Conservation (phyloP, 2,113 vertebrate genomes). For the Brienomyrus longianalis region DNA sequence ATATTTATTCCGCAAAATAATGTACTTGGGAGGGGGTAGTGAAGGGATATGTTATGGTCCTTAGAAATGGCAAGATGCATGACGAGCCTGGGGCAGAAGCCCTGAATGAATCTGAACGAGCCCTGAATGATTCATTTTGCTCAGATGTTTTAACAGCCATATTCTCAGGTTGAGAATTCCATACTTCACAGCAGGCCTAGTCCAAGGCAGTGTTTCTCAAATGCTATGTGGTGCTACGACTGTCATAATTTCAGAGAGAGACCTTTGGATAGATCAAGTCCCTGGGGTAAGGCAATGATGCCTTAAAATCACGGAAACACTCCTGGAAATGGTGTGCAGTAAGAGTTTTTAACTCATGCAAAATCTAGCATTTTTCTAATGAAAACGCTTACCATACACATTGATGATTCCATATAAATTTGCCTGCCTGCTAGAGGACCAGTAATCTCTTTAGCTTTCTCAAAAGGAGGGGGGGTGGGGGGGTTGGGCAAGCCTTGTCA, state of each 20-base stretch:
- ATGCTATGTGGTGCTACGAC: neutral
- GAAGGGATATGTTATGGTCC: neutral
- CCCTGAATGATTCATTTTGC: neutral
- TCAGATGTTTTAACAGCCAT: neutral
- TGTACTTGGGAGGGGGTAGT: neutral
- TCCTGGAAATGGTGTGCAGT: neutral
- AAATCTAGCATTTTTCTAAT: neutral
- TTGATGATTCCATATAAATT: neutral
- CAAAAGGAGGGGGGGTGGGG: no score
- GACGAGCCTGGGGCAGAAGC: neutral
- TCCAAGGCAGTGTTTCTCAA: neutral
- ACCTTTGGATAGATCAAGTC: neutral
- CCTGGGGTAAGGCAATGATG: neutral
- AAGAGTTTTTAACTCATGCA: neutral
- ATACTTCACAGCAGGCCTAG: neutral
- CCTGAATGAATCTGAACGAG: neutral
- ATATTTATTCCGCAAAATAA: neutral
- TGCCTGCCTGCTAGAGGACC: neutral
- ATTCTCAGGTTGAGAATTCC: neutral
- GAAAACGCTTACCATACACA: neutral
- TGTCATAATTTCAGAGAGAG: neutral
- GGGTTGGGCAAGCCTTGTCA: no score
- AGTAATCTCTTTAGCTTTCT: neutral
- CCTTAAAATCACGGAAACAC: neutral
- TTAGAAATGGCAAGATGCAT: neutral